phyloP scores from a whole-genome alignment of 2,888 invertebrate genomes.

The Heteromurus nitidus region DNA sequence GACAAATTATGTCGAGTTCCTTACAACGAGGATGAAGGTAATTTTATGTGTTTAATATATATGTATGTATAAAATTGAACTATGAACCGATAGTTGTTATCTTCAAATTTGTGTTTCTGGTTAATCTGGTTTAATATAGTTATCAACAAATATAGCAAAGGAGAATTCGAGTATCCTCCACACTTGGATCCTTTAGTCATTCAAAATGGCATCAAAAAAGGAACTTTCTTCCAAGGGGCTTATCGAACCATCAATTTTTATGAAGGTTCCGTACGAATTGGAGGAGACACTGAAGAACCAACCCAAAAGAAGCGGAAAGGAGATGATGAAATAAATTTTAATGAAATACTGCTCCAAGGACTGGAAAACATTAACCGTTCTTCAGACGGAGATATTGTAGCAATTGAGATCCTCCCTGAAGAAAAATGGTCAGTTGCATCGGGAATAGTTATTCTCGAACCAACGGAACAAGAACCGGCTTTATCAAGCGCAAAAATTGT shows the following conservation, averaged over 20 bases:
- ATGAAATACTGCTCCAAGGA: conserved; percentile 85
- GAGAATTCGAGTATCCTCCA: conserved; percentile 68
- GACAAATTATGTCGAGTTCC: conserved; percentile 72
- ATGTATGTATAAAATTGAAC: not conserved
- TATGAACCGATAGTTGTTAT: not conserved
- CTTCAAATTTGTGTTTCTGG: not conserved
- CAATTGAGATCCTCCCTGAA: conserved; percentile 90
- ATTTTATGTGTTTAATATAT: too few relatives aligned
- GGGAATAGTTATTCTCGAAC: conserved; percentile 78
- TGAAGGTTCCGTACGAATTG: conserved; percentile 71
- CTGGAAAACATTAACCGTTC: conserved; percentile 91
- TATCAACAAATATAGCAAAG: conserved; percentile 56
- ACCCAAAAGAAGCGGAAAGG: conserved; percentile 32
- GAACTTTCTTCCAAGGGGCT: conserved; percentile 70
- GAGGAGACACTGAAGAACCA: conserved; percentile 45
- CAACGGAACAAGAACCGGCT: conserved; percentile 74
- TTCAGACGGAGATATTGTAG: conserved; percentile 95
- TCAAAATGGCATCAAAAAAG: conserved; percentile 70
- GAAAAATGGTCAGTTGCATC: conserved; percentile 93
- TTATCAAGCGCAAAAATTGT: conserved; percentile 79
- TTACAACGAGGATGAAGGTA: conserved; percentile 72
- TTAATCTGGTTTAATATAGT: conserved; percentile 51
- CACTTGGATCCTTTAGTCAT: conserved; percentile 64
- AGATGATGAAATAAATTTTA: conserved; percentile 47
- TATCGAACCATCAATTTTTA: conserved; percentile 72